Conservation (phyloP, 2,888 invertebrate species). For the Cyaniris semiargus region DNA sequence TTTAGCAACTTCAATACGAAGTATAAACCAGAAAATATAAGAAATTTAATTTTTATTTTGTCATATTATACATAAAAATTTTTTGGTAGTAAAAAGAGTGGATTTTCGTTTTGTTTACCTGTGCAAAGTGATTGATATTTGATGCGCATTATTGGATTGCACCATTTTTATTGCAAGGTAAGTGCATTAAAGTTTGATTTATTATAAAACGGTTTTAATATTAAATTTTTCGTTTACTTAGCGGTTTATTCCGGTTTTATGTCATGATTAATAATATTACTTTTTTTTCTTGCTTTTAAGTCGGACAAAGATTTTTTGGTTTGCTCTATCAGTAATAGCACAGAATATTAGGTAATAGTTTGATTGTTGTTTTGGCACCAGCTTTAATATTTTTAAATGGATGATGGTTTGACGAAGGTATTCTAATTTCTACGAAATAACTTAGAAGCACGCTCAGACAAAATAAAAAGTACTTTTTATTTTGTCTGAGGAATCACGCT, state of each 20-base stretch:
- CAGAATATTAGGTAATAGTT: too few species aligned
- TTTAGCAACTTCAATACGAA: background rate
- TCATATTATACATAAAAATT: background rate
- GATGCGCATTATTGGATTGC: constrained; percentile 15
- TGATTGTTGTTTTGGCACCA: too few species aligned
- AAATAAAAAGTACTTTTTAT: too few species aligned
- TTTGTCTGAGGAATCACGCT: too few species aligned
- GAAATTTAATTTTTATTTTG: background rate
- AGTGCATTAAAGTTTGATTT: background rate
- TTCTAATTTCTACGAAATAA: too few species aligned
- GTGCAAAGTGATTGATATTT: constrained; percentile 5
- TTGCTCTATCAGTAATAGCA: too few species aligned
- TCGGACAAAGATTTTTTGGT: background rate
- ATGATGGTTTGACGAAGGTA: too few species aligned
- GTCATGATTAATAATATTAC: background rate
- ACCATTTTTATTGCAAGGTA: constrained; percentile 12
- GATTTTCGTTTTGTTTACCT: constrained; percentile 13
- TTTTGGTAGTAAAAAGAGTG: background rate
- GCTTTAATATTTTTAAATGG: too few species aligned
- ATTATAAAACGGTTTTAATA: background rate
- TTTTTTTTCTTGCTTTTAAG: background rate
- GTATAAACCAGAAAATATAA: background rate
- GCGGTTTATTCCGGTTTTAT: background rate
- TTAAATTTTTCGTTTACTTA: background rate
- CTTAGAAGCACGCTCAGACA: too few species aligned